A percentile compares a stretch with the other conserved stretches of the same genome.
Evolutionary conservation across 2,797 vertebrate genomes (phyloP).

Genomic region (Distichodus sexfasciatus): DNA sequence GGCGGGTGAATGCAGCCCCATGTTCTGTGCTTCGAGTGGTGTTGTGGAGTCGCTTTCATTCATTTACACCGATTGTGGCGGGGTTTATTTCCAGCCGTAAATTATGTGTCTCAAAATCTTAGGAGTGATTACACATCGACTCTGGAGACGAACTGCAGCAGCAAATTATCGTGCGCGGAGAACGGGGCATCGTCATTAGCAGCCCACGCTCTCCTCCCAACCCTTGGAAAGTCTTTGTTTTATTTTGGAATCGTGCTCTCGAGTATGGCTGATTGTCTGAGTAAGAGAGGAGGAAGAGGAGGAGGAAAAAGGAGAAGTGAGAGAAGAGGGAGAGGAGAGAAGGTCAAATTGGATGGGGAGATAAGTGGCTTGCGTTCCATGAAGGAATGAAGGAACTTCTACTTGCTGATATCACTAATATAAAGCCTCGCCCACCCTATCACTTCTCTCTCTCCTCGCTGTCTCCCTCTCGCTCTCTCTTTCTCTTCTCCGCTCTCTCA

Average conservation of each 20-base stretch:
- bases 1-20: no score
- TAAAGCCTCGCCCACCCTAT: background rate
- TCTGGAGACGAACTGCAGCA: no score
- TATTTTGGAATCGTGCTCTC: constrained; percentile 15
- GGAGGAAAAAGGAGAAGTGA: background rate
- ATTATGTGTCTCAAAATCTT: no score
- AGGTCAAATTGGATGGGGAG: constrained; percentile 26
- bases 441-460: background rate
- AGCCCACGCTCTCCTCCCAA: constrained; percentile 27
- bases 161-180: constrained; percentile 21
- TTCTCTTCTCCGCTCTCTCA: constrained; percentile 22
- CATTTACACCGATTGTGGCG: no score
- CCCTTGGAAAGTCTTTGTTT: background rate
- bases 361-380: constrained; percentile 22
- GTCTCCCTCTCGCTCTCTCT: background rate
- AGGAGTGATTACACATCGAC: no score
- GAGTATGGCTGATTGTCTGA: constrained; percentile 19
- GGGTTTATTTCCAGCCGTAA: no score
- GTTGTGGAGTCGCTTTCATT: no score
- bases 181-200: constrained; percentile 19
- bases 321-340: constrained; percentile 4
- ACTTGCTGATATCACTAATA: background rate
- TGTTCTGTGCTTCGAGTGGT: no score
- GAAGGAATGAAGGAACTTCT: no score
- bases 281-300: background rate